Evolutionary conservation across 1,140 invertebrate species (phyloP), one percentile per base, ranked within the genome.

Genomic region (Stegodyphus dumicola): DNA sequence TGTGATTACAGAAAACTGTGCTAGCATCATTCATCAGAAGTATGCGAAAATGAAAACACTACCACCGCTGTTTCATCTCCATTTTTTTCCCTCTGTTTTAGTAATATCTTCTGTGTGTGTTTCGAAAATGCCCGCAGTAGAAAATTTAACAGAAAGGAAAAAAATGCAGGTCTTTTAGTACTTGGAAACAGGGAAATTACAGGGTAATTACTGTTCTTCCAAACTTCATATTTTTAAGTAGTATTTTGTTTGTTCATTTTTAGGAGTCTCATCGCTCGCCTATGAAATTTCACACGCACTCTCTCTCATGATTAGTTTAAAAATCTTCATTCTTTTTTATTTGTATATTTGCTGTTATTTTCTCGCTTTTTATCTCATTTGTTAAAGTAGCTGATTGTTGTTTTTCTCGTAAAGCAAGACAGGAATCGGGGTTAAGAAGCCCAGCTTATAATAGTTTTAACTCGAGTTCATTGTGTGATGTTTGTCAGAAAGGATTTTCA

Each of bases 111-210:
- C 56, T 60, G 9, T 15, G 56, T 9, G 5, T 2, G 56, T 9
- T n/a, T 60, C 15, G 2, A 60, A 60, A 60, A 60, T 9, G 3
- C 33, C 33, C 33, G 56, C 56, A 60, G 56, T 11, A 60, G 56
- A 33, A 33, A 33, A 33, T 33, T 33, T 33, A 33, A 33, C 3
- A 33, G 15, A 5, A 60, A 60, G 56, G 56, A 15, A 60, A 15
- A 60, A 60, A 60, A 60, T 60, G 2, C 15, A 15, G 5, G 78
- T 51, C n/a, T 15, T 81, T 70, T 73, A 71, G 56, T 67, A 53
- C 56, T 17, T 73, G 54, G 54, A 83, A 83, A 83, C 71, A n/a
- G 48, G 80, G 65, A 83, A 83, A 83, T 83, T 83, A 67, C 71
- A 9, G 71, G 15, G 71, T 83, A 83, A 83, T 83, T 83, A 83